Percentiles rank a stretch among this genome's conserved stretches.
phyloP scores from a whole-genome alignment of 2,888 invertebrate species.

The Xestoiulus laeticollis region DNA sequence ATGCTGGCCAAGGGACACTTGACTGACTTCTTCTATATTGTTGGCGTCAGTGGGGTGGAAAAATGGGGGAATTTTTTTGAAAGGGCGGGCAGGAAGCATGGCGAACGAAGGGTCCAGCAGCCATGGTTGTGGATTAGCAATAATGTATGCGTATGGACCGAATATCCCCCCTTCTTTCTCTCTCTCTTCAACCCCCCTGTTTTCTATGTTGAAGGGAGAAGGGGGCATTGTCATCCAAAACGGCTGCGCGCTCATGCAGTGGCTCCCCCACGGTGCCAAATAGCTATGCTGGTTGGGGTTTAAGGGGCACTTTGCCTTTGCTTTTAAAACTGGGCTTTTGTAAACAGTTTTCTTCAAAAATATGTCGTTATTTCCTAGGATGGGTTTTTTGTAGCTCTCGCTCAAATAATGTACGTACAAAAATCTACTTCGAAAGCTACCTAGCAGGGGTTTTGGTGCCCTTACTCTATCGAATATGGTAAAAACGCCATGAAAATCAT shows the following conservation, averaged over 20 bases:
- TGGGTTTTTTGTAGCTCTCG: too few species aligned
- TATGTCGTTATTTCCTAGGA: background rate
- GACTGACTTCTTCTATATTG: constrained; percentile 37
- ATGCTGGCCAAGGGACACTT: constrained; percentile 18
- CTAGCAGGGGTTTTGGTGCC: too few species aligned
- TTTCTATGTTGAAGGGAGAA: background rate
- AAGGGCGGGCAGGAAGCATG: constrained; percentile 31
- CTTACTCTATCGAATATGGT: too few species aligned
- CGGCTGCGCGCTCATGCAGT: constrained; percentile 31
- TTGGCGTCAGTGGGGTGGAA: constrained; percentile 22
- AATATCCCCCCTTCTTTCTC: background rate
- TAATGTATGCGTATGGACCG: constrained; percentile 25
- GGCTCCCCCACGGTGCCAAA: constrained; percentile 25
- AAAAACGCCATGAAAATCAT: too few species aligned
- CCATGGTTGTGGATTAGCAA: background rate
- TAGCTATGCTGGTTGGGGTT: constrained; percentile 34
- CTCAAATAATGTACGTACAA: too few species aligned
- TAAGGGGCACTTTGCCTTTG: background rate
- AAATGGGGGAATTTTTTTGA: background rate
- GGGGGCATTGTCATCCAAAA: background rate
- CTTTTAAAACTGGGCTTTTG: background rate
- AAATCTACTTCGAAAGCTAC: too few species aligned
- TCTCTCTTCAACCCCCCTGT: background rate
- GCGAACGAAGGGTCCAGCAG: background rate
- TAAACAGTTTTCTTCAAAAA: constrained; percentile 11